A percentile compares a stretch with the other conserved stretches of the same genome.
phyloP scores from a whole-genome alignment of 2,888 invertebrate genomes.

The Diaphora mendica region DNA sequence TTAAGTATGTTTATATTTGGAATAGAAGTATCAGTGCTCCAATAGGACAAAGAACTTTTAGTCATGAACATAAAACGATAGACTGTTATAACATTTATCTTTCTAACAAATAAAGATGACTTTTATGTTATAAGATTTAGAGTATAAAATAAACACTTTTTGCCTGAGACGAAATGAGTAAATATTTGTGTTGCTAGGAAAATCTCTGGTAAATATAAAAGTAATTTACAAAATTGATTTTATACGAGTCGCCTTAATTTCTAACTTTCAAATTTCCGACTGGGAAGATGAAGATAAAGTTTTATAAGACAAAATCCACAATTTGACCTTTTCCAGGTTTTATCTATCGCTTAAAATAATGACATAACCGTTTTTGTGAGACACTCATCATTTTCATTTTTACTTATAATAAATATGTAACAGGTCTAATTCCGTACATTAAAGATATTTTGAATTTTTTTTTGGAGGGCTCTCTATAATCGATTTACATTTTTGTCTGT shows the following conservation, averaged over 20 bases:
- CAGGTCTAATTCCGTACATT: too few species aligned
- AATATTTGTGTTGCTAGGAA: conserved; percentile 39
- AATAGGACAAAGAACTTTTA: not conserved
- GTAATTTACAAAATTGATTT: conserved; percentile 28
- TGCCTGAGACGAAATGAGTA: conserved; percentile 26
- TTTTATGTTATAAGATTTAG: not conserved
- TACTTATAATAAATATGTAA: too few species aligned
- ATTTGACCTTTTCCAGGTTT: conserved; percentile 55
- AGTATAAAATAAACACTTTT: conserved; percentile 3
- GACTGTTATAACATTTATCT: conserved; percentile 18
- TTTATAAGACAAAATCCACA: conserved; percentile 39
- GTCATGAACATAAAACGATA: not conserved
- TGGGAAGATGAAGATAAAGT: conserved; percentile 51
- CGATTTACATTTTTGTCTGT: too few species aligned
- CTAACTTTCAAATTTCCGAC: conserved; percentile 50
- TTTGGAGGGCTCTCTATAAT: too few species aligned
- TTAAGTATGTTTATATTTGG: conserved; percentile 18
- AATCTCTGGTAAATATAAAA: conserved; percentile 32
- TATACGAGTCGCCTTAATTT: conserved; percentile 43
- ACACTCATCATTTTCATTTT: conserved; percentile 8
- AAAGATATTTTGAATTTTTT: too few species aligned
- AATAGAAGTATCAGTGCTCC: not conserved
- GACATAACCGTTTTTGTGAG: conserved; percentile 60
- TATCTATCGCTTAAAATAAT: conserved; percentile 64
- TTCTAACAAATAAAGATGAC: not conserved